phyloP scores from a whole-genome alignment of 2,888 invertebrate species.

The Gymnoscelis rufifasciata region DNA sequence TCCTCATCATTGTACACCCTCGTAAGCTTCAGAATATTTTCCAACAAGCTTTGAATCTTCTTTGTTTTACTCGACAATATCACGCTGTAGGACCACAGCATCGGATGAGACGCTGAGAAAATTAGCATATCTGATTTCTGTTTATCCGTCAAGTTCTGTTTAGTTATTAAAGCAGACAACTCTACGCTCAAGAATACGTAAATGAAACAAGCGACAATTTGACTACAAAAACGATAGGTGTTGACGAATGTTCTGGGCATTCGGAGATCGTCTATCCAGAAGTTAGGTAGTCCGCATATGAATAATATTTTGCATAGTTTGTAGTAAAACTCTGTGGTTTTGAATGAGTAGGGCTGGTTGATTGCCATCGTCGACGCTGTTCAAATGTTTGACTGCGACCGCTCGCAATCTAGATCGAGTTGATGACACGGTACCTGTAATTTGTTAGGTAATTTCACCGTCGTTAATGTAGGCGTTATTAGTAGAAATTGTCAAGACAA shows the following conservation, averaged over 20 bases:
- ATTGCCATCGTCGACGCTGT: not conserved
- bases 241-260: constrained; percentile 1
- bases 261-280: constrained; percentile 36
- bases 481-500: too few species aligned
- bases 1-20: constrained; percentile 38
- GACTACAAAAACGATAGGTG: constrained; percentile 25
- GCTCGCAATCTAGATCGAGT: too few species aligned
- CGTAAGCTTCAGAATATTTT: constrained; percentile 39
- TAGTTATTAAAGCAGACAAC: constrained; percentile 36
- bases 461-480: too few species aligned
- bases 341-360: constrained; percentile 5
- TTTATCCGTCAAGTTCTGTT: constrained; percentile 33
- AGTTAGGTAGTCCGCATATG: constrained; percentile 35
- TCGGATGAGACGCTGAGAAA: constrained; percentile 38
- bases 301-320: constrained; percentile 29
- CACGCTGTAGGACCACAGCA: constrained; percentile 27
- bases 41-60: constrained; percentile 33
- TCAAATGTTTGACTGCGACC: too few species aligned
- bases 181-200: constrained; percentile 35
- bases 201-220: constrained; percentile 26
- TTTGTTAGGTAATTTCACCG: too few species aligned
- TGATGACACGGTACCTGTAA: too few species aligned
- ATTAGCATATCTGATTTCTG: constrained; percentile 38
- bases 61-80: constrained; percentile 29
- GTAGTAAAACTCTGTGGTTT: constrained; percentile 33